Conservation (phyloP, 2,888 invertebrate species). For the Eulithis prunata region DNA sequence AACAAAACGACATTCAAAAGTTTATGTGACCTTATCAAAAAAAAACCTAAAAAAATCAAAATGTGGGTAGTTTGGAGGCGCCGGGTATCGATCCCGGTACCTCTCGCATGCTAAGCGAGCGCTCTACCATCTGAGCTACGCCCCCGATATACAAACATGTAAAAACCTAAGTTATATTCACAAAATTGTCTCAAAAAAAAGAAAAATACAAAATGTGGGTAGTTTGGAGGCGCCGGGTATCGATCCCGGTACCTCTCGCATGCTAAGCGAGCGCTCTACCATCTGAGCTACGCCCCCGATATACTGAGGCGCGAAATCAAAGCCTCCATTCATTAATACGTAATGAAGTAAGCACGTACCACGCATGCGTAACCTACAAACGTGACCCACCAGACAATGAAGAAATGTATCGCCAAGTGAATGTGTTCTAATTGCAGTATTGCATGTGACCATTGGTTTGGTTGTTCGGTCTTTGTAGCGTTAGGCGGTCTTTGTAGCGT, state of each 20-base stretch:
- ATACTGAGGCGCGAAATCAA: not conserved
- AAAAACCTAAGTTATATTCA: not conserved
- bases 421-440: not conserved
- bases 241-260: constrained; percentile 82
- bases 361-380: constrained; percentile 13
- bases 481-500: not conserved
- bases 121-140: constrained; percentile 80
- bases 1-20: not conserved
- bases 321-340: constrained; percentile 12
- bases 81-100: constrained; percentile 74
- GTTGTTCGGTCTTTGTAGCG: not conserved
- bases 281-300: constrained; percentile 60
- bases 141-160: constrained; percentile 28
- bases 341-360: constrained; percentile 6
- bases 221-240: constrained; percentile 59
- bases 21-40: constrained; percentile 12
- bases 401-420: constrained; percentile 12
- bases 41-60: constrained; percentile 19
- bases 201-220: constrained; percentile 20
- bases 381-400: constrained; percentile 20
- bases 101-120: constrained; percentile 85
- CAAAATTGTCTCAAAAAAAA: too few species aligned
- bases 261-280: constrained; percentile 85
- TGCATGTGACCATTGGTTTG: not conserved
- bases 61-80: constrained; percentile 50